Evolutionary conservation across 2,113 vertebrate species (phyloP).

Genomic region (Pelecanoides urinatrix): DNA sequence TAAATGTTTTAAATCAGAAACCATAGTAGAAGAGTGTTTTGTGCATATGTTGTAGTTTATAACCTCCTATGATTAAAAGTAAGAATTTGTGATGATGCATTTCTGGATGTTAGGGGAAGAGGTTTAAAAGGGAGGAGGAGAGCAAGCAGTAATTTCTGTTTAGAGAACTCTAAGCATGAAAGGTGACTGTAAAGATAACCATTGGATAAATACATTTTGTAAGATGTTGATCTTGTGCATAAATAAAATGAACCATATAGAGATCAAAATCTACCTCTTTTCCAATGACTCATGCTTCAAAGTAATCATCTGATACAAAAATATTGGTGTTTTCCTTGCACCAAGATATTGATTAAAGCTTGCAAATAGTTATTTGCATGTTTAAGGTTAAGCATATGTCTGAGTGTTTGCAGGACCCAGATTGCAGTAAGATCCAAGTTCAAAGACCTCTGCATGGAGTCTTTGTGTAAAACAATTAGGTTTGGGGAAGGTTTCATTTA

Average conservation of each 20-base stretch:
- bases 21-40: neutral
- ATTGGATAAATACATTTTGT: neutral
- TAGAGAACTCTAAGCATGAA: neutral
- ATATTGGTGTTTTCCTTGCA: neutral
- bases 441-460: neutral
- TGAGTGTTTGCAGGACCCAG: neutral
- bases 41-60: neutral
- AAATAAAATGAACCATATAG: neutral
- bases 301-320: neutral
- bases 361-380: neutral
- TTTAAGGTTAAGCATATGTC: neutral
- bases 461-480: neutral
- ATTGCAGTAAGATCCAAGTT: neutral
- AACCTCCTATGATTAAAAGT: neutral
- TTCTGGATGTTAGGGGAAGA: neutral
- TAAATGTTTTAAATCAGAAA: neutral
- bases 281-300: neutral
- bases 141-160: neutral
- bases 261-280: neutral
- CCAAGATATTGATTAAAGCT: neutral
- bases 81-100: neutral
- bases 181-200: neutral
- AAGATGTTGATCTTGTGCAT: neutral
- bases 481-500: neutral
- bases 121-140: neutral